phyloP scores from a whole-genome alignment of 2,797 vertebrate species.

The Pseudomugil gertrudae region DNA sequence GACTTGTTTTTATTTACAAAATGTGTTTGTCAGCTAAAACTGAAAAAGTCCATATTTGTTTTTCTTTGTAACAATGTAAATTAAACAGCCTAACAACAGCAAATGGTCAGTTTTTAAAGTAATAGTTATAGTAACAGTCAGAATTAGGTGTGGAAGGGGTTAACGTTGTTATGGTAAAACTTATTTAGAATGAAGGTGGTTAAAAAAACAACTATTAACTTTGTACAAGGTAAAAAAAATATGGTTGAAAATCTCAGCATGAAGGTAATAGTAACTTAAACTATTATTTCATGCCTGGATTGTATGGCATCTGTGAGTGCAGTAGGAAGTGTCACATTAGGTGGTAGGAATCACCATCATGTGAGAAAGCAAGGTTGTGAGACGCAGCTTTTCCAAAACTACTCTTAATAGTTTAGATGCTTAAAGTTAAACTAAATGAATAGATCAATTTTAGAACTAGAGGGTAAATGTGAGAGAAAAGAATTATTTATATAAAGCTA shows the following conservation, averaged over 20 bases:
- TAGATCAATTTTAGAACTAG: not conserved
- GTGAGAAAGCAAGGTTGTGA: not conserved
- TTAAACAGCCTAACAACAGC: not conserved
- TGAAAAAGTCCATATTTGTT: not conserved
- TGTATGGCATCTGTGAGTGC: not conserved
- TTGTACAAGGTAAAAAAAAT: not conserved
- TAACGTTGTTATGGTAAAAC: constrained; percentile 46
- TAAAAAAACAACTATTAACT: constrained; percentile 50
- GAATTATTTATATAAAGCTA: not conserved
- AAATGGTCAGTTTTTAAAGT: not conserved
- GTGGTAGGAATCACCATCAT: not conserved
- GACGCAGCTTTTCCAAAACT: not conserved
- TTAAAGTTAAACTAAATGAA: not conserved
- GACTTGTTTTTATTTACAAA: not conserved
- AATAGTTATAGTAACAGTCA: not conserved
- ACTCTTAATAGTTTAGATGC: not conserved
- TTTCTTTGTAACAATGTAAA: no score
- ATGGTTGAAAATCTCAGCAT: not conserved
- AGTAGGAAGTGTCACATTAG: not conserved
- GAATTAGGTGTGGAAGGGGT: not conserved
- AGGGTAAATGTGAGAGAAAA: not conserved
- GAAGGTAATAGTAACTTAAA: not conserved
- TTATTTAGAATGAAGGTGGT: constrained; percentile 57
- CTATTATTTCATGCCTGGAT: not conserved
- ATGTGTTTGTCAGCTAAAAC: not conserved